Conservation (phyloP, 2,888 invertebrate species). For the Rhyacophila evoluta region DNA sequence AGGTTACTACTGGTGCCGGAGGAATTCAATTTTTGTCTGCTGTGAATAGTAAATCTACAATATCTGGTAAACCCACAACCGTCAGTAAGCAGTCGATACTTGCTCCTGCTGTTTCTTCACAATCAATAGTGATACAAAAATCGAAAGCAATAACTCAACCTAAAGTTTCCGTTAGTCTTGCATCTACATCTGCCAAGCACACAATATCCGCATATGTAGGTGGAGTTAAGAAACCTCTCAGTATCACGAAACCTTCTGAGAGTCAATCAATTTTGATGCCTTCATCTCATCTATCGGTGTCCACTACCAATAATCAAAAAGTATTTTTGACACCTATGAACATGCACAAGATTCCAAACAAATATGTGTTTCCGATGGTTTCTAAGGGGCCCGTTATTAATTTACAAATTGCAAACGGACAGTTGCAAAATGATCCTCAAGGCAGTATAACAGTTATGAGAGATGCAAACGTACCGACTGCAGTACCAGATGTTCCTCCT, state of each 20-base stretch:
- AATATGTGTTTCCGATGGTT: conserved; percentile 69
- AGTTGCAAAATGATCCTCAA: conserved; percentile 72
- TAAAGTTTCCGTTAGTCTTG: conserved; percentile 67
- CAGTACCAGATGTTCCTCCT: conserved; percentile 63
- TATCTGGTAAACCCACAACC: conserved; percentile 58
- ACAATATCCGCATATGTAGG: conserved; percentile 70
- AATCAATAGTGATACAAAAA: conserved; percentile 73
- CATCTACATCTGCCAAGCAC: conserved; percentile 63
- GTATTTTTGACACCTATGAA: conserved; percentile 71
- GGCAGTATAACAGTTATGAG: conserved; percentile 74
- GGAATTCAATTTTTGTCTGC: conserved; percentile 63
- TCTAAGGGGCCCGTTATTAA: conserved; percentile 74
- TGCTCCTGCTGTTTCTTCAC: conserved; percentile 63
- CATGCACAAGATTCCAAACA: conserved; percentile 71
- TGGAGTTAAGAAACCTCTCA: conserved; percentile 68
- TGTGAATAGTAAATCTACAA: conserved; percentile 64
- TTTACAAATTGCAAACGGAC: conserved; percentile 77
- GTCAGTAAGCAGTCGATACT: conserved; percentile 65
- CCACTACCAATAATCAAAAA: conserved; percentile 64
- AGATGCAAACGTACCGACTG: conserved; percentile 61
- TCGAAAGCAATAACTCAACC: conserved; percentile 66
- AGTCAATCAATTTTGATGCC: conserved; percentile 61
- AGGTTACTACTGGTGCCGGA: conserved; percentile 65
- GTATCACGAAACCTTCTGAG: conserved; percentile 62
- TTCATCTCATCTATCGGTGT: conserved; percentile 58